Evolutionary conservation across 2,888 invertebrate genomes (phyloP), one percentile per base, ranked within the genome.

Genomic region (Nomada ferruginata): DNA sequence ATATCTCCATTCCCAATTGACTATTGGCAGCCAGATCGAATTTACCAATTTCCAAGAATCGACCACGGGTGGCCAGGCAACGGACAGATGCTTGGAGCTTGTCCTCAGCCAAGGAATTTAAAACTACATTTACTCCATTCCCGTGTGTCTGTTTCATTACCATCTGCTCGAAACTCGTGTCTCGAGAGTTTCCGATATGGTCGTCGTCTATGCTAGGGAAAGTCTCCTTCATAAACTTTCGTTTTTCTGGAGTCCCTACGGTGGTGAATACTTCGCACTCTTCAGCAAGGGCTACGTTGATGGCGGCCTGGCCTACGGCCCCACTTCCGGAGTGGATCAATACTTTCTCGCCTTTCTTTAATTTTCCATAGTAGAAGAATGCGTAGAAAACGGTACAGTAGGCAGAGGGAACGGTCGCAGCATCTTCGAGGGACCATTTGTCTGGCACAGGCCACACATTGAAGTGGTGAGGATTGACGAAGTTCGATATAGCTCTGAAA

Each of bases 31-130:
- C 95, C 4, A 98, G 94, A 93, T 98, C 98, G 90, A 96, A 97
- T 94, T 98, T 98, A 61, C 98, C 98, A 81, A 98, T 98, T 94
- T 98, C 98, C 66, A 98, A 93, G 93, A 98, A 98, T 76, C 96
- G 94, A 13, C 98, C 96, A 0, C 95, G 94, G 2, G 87, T 87
- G 0, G 95, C 95, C 13, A 96, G 92, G 85, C 96, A 96, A 3
- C 96, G 94, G 0, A 96, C 92, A 0, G 96, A 96, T 0, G 96
- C 97, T 90, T 96, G 95, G 0, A 99, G 95, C 93, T 99, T 99
- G 63, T 99, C 98, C 90, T 98, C 98, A 0, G 98, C 96, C 59
- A 99, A 98, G 94, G 18, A 99, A 75, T 99, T 99, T 10, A 99
- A 95, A 0, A 99, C 97, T 71, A 98, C 94, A 91, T 99, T 97